Evolutionary conservation across 2,888 invertebrate genomes (phyloP).

Genomic region (Apamea sordens): DNA sequence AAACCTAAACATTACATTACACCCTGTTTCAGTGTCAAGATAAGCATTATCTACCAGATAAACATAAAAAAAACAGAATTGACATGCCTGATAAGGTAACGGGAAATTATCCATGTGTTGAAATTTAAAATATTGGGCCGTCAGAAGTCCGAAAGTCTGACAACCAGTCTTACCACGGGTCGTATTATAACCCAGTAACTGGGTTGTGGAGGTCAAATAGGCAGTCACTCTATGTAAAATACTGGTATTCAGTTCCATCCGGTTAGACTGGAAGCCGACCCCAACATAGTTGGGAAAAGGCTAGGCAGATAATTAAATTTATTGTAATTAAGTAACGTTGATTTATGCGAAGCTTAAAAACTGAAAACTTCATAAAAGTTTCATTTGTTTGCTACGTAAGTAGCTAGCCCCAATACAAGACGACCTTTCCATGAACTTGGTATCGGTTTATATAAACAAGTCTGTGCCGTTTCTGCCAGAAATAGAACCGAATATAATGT

Average conservation of each 20-base stretch:
- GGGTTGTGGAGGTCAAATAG: too few species aligned
- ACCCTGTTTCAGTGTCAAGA: neutral
- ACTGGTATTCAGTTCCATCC: too few species aligned
- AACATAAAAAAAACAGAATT: neutral
- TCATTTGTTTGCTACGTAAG: neutral
- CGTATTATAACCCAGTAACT: too few species aligned
- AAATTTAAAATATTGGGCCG: neutral
- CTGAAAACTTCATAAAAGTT: conserved; percentile 14
- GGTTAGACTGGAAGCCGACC: too few species aligned
- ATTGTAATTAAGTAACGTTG: neutral
- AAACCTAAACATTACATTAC: neutral
- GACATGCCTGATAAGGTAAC: neutral
- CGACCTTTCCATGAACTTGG: conserved; percentile 60
- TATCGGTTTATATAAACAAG: conserved; percentile 47
- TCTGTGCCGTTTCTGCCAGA: conserved; percentile 38
- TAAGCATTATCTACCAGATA: neutral
- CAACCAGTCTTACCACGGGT: neutral
- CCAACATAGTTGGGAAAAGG: too few species aligned
- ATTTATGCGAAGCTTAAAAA: neutral
- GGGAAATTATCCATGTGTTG: neutral
- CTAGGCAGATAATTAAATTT: too few species aligned
- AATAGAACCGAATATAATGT: conserved; percentile 50
- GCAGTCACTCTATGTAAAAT: too few species aligned
- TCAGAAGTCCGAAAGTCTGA: neutral
- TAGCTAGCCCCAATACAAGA: conserved; percentile 12